Conservation (phyloP, 2,888 invertebrate genomes). For the Rhimphoctona megacephalus region DNA sequence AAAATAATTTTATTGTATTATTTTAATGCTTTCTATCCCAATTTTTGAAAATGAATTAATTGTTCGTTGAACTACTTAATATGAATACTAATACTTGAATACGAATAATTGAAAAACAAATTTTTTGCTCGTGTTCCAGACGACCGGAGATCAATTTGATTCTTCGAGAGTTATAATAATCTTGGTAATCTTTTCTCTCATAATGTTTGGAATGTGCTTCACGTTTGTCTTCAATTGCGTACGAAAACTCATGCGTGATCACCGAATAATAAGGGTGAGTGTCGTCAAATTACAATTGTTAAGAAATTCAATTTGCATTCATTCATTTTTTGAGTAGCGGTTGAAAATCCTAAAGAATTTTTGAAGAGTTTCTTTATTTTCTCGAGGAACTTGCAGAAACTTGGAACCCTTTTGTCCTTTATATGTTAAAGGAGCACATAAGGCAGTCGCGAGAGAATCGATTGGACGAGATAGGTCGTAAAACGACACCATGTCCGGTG, state of each 20-base stretch:
- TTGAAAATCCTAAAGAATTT: not conserved
- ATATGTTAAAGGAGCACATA: slow-evolving; percentile 88
- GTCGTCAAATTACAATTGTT: not conserved
- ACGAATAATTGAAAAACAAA: not conserved
- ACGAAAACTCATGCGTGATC: slow-evolving; percentile 94
- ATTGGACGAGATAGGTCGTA: slow-evolving; percentile 88
- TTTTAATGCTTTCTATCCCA: not conserved
- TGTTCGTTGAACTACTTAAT: not conserved
- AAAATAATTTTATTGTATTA: not conserved
- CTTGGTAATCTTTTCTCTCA: slow-evolving; percentile 94
- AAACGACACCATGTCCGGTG: slow-evolving; percentile 80
- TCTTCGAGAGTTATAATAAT: slow-evolving; percentile 94
- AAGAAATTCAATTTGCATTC: not conserved
- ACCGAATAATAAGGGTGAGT: slow-evolving; percentile 93
- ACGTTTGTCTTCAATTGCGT: slow-evolving; percentile 95
- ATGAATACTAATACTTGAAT: too few relatives aligned
- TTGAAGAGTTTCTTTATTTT: not conserved
- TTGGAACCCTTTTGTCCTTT: not conserved
- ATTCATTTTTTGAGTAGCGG: not conserved
- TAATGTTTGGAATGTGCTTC: slow-evolving; percentile 94
- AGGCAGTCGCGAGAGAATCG: slow-evolving; percentile 93
- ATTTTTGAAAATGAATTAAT: not conserved
- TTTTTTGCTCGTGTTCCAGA: slow-evolving; percentile 74
- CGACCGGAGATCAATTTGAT: slow-evolving; percentile 77
- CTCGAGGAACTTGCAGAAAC: not conserved